phyloP scores from a whole-genome alignment of 2,797 vertebrate genomes.

The Melanotaenia pygmaea region DNA sequence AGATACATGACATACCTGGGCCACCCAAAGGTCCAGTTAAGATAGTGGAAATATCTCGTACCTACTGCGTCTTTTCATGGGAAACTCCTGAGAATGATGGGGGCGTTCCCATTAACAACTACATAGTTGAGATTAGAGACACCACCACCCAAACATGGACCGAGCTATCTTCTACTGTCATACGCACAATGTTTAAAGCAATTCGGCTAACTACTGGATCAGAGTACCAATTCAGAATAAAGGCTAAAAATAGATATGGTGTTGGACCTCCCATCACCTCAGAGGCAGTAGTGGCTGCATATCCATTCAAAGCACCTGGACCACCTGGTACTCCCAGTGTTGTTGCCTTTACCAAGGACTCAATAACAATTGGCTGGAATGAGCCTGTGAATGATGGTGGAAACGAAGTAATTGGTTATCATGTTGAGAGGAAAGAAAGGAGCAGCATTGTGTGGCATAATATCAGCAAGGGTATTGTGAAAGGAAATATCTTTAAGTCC shows the following conservation, averaged over 20 bases:
- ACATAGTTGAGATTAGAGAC: constrained; percentile 93
- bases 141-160: constrained; percentile 93
- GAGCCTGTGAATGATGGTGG: constrained; percentile 96
- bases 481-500: constrained; percentile 95
- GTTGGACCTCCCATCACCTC: constrained; percentile 91
- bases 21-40: constrained; percentile 95
- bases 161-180: constrained; percentile 90
- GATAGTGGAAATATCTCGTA: constrained; percentile 93
- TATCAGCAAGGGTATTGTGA: constrained; percentile 90
- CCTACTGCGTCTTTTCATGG: constrained; percentile 93
- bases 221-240: constrained; percentile 97
- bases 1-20: constrained; percentile 96
- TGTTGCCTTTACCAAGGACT: constrained; percentile 92
- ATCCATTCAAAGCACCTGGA: constrained; percentile 97
- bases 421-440: constrained; percentile 96
- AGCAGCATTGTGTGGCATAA: constrained; percentile 94
- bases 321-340: constrained; percentile 96
- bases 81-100: constrained; percentile 95
- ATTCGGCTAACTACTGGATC: constrained; percentile 90
- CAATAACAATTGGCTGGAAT: constrained; percentile 96
- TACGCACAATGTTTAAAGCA: constrained; percentile 96
- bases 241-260: constrained; percentile 97
- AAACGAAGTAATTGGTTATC: constrained; percentile 95
- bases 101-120: constrained; percentile 97
- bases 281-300: constrained; percentile 90